These are phyloP conservation scores for Hypselothyrea guttata DNA, from an alignment of 2,888 invertebrate genomes.

Conservation along the genomic window DNA sequence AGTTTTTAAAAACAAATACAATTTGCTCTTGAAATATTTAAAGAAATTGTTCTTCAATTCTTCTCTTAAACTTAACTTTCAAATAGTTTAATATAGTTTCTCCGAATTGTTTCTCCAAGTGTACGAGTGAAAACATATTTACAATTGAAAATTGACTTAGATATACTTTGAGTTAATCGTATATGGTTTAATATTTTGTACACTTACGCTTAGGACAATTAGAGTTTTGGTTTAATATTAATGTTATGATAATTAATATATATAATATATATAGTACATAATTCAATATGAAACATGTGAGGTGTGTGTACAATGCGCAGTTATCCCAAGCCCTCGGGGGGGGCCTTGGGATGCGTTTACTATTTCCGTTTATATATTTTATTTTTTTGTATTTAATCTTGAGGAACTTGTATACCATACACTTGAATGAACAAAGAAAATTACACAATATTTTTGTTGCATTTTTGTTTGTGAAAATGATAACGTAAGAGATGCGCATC, in stretches of 20 bases:
- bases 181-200: conserved; percentile 22
- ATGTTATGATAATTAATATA: conserved; percentile 23
- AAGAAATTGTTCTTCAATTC: no score
- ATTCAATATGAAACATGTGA: conserved; percentile 64
- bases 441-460: conserved; percentile 78
- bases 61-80: no score
- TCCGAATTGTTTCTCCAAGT: no score
- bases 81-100: no score
- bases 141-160: conserved; percentile 60
- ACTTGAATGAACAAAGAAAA: conserved; percentile 81
- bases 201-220: conserved; percentile 35
- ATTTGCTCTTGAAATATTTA: no score
- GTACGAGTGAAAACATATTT: conserved; percentile 37
- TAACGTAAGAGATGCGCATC: conserved; percentile 23
- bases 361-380: conserved; percentile 65
- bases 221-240: conserved; percentile 17
- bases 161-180: conserved; percentile 13
- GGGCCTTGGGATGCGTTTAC: conserved; percentile 69
- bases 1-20: no score
- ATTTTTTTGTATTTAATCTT: conserved; percentile 75
- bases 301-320: conserved; percentile 65
- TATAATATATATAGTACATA: conserved; percentile 67
- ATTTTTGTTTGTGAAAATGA: conserved; percentile 35
- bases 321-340: conserved; percentile 24
- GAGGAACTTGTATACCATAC: conserved; percentile 91